These are phyloP conservation scores for Brotula barbata DNA, from an alignment of 2,797 vertebrate genomes.

Conservation along the genomic window DNA sequence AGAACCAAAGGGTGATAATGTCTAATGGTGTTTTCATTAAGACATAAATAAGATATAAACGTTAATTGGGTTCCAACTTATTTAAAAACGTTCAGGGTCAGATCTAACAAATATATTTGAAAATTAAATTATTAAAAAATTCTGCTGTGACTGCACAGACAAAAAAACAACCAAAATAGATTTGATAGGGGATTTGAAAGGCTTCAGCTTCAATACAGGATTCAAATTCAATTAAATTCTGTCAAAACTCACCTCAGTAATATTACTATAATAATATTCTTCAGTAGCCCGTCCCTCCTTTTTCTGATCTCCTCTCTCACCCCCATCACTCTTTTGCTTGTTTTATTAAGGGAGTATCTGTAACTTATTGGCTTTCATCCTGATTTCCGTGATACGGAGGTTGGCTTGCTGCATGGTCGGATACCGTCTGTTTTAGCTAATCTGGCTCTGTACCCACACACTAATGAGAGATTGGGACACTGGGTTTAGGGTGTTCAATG, in stretches of 20 bases:
- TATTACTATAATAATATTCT: slow-evolving; percentile 39
- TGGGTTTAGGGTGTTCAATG: slow-evolving; percentile 48
- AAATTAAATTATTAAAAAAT: too few relatives aligned
- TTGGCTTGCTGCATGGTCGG: slow-evolving; percentile 21
- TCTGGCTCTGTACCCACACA: slow-evolving; percentile 46
- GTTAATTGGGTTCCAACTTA: too few relatives aligned
- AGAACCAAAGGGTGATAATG: too few relatives aligned
- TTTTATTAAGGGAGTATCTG: slow-evolving; percentile 23
- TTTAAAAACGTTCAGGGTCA: too few relatives aligned
- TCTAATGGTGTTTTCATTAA: too few relatives aligned
- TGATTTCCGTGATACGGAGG: slow-evolving; percentile 33
- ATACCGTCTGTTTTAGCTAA: slow-evolving; percentile 61
- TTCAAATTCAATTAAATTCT: too few relatives aligned
- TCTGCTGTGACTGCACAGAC: too few relatives aligned
- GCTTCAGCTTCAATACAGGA: too few relatives aligned
- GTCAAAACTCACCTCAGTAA: background rate
- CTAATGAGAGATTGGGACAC: slow-evolving; percentile 59
- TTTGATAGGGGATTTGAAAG: too few relatives aligned
- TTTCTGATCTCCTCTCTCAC: slow-evolving; percentile 18
- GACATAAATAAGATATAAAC: too few relatives aligned
- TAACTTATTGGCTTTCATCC: slow-evolving; percentile 39
- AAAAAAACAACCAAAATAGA: too few relatives aligned
- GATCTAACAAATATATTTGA: too few relatives aligned
- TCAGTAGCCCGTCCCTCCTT: background rate
- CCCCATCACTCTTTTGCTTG: slow-evolving; percentile 21